Percentiles rank a stretch among this genome's conserved stretches.
Conservation (phyloP, 2,797 vertebrate genomes). For the Peromyscus attwateri region DNA sequence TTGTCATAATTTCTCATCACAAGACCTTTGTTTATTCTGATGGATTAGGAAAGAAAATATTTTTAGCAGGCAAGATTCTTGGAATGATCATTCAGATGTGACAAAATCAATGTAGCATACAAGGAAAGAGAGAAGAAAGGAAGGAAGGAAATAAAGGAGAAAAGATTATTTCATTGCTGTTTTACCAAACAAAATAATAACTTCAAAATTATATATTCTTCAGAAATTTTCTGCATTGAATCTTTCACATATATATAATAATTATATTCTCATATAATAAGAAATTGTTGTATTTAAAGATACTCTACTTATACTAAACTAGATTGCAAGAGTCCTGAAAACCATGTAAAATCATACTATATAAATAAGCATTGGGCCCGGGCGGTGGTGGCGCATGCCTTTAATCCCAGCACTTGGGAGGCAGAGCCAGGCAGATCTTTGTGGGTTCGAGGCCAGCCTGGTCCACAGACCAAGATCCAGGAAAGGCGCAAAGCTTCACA, state of each 20-base stretch:
- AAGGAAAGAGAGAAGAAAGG: neutral
- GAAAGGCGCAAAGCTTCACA: no score
- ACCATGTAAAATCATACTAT: neutral
- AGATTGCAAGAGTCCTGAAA: constrained; percentile 20
- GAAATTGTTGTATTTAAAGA: neutral
- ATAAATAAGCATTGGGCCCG: neutral
- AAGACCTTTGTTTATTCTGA: neutral
- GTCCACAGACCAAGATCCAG: no score
- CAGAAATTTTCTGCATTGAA: neutral
- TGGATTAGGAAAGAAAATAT: neutral
- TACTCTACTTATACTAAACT: neutral
- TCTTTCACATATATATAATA: neutral
- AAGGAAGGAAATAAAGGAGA: no score
- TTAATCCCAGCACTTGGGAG: no score
- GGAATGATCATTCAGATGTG: neutral
- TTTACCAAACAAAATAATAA: neutral
- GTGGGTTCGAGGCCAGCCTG: no score
- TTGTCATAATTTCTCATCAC: neutral
- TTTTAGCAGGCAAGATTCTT: neutral
- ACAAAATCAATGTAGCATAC: neutral
- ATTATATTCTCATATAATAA: neutral
- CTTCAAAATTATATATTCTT: neutral
- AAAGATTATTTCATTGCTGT: neutral
- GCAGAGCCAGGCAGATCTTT: no score
- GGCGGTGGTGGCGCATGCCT: no score